Evolutionary conservation across 2,888 invertebrate species (phyloP).

Genomic region (Acanthacorydalis orientalis): DNA sequence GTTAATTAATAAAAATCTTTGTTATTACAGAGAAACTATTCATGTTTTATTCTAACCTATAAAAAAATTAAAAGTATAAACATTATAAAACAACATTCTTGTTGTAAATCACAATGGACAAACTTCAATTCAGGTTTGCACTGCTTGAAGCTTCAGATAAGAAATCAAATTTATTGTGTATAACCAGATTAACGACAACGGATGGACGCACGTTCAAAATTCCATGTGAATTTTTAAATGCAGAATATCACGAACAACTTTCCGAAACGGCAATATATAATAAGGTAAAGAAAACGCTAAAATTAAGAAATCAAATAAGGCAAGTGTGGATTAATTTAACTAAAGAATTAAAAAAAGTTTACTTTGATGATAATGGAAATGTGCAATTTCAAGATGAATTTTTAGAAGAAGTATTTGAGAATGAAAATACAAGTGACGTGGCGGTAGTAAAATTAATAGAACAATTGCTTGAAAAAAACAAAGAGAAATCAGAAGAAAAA

Average conservation of each 20-base stretch:
- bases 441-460: not conserved
- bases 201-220: not conserved
- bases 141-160: not conserved
- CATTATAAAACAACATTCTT: not conserved
- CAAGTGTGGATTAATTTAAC: not conserved
- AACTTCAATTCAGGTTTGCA: not conserved
- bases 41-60: too few relatives aligned
- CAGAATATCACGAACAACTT: not conserved
- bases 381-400: not conserved
- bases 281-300: not conserved
- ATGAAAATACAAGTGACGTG: too few relatives aligned
- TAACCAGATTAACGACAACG: not conserved
- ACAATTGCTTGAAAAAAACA: constrained; percentile 2
- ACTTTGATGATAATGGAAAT: not conserved
- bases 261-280: not conserved
- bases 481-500: constrained; percentile 4
- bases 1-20: too few relatives aligned
- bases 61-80: too few relatives aligned
- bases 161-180: not conserved
- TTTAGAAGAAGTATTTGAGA: not conserved
- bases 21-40: too few relatives aligned
- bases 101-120: not conserved
- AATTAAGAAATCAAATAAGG: not conserved
- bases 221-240: not conserved
- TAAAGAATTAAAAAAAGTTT: not conserved